Base-by-base conservation (phyloP, 2,888 invertebrate genomes). In the Caenorhabditis sinica region DNA sequence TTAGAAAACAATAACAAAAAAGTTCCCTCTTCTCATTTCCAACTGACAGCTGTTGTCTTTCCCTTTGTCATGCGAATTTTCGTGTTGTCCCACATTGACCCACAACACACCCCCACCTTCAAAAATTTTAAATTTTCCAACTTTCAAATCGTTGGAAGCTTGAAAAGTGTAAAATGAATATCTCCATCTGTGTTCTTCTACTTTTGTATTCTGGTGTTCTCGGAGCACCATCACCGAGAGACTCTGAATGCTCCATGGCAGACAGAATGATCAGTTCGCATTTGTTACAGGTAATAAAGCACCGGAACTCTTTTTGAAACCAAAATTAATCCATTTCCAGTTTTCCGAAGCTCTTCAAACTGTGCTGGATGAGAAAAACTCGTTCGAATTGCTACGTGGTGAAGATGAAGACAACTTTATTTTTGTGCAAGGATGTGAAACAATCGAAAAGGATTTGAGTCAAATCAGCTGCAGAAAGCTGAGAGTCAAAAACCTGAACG, bases 331-430 rank as follows among this genome's bases (percentile, higher is more conserved):
- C 43, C 5, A 33, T 28, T 76, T 76, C 30, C 66, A 79, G 79
- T 79, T 79, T 51, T 63, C 79, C 63, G 71, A 71, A 65, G 79
- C 79, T 6, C 53, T 79, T 17, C 63, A 79, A 63, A 65, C 63
- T 17, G 79, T 79, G n/a, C 71, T 79, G 0, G 79, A 79, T 20
- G 79, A 79, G 36, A 63, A 79, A 28, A 71, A 65, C 56, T 61
- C 79, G 23, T 79, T 71, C 8, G 79, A 79, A 56, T 40, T 79
- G 71, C 56, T 79, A 11, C 63, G 79, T 13, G 79, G 79, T 13
- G 79, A 79, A n/a, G 79, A 79, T 30, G 79, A 79, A 8, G 79
- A 79, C 45, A 79, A 43, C 40, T 79, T 79, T 17, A 79, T 79
- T 20, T 65, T 56, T 28, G 79, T 79, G 0, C 79, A 79, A 45